Conservation (phyloP, 2,113 vertebrate species). For the Ptilorrhoa leucosticta region DNA sequence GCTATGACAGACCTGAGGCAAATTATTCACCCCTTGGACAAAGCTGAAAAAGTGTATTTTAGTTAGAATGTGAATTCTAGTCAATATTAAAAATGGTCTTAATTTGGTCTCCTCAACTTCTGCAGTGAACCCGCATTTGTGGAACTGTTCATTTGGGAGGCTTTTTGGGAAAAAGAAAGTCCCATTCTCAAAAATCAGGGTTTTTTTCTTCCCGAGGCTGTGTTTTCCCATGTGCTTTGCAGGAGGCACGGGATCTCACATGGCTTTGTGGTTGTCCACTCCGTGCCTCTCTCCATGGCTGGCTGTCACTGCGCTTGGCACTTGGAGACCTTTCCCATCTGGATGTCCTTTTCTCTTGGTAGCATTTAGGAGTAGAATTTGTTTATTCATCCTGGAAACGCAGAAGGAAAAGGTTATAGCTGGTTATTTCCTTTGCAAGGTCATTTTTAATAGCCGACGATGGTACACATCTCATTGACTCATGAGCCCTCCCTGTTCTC, state of each 20-base stretch:
- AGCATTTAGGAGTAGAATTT: neutral
- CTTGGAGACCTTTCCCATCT: neutral
- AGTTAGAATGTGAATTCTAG: neutral
- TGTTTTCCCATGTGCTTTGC: neutral
- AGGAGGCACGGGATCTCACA: neutral
- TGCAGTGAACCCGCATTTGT: neutral
- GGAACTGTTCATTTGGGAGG: neutral
- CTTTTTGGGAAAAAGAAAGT: neutral
- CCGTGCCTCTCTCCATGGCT: accelerated
- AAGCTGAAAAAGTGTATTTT: neutral
- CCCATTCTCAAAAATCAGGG: neutral
- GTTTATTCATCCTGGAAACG: neutral
- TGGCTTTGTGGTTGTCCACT: neutral
- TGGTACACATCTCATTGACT: neutral
- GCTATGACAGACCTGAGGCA: neutral
- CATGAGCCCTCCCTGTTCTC: neutral
- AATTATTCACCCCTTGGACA: neutral
- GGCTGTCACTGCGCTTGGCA: accelerated
- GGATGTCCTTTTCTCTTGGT: neutral
- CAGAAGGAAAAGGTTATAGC: neutral
- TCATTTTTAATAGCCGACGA: neutral
- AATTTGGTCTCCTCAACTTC: accelerated
- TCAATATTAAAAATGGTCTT: neutral
- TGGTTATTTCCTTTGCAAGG: neutral
- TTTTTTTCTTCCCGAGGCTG: neutral